Conservation (phyloP, 2,888 invertebrate species). For the Melinopterus prodromus region DNA sequence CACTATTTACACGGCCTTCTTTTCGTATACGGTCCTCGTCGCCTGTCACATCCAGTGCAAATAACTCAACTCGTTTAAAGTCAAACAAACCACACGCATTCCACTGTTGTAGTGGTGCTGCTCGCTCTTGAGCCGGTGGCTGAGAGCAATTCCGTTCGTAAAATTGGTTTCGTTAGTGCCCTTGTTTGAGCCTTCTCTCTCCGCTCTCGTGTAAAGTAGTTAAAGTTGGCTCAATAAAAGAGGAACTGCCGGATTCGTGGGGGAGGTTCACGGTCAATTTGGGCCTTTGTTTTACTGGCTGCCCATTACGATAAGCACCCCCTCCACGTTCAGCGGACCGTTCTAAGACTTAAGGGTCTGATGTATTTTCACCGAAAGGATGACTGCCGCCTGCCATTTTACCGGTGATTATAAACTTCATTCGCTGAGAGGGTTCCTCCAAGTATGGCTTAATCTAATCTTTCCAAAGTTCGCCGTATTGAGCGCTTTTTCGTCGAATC, state of each 20-base stretch:
- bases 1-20: not conserved
- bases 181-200: not conserved
- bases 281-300: slow-evolving; percentile 44
- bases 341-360: not conserved
- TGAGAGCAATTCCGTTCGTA: not conserved
- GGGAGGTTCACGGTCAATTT: slow-evolving; percentile 45
- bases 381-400: not conserved
- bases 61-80: not conserved
- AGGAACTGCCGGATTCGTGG: slow-evolving; percentile 26
- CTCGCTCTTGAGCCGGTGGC: not conserved
- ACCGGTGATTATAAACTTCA: slow-evolving; percentile 9
- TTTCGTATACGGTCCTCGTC: not conserved
- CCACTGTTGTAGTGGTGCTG: not conserved
- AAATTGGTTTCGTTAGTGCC: not conserved
- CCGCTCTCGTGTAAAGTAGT: not conserved
- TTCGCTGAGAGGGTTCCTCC: not conserved
- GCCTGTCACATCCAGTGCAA: not conserved
- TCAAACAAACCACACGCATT: not conserved
- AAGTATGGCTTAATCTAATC: too few relatives aligned
- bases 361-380: slow-evolving; percentile 12
- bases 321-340: slow-evolving; percentile 27
- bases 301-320: slow-evolving; percentile 48
- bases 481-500: too few relatives aligned
- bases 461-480: too few relatives aligned
- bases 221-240: slow-evolving; percentile 18